Conservation (phyloP, 2,113 vertebrate genomes). For the Macaca mulatta region DNA sequence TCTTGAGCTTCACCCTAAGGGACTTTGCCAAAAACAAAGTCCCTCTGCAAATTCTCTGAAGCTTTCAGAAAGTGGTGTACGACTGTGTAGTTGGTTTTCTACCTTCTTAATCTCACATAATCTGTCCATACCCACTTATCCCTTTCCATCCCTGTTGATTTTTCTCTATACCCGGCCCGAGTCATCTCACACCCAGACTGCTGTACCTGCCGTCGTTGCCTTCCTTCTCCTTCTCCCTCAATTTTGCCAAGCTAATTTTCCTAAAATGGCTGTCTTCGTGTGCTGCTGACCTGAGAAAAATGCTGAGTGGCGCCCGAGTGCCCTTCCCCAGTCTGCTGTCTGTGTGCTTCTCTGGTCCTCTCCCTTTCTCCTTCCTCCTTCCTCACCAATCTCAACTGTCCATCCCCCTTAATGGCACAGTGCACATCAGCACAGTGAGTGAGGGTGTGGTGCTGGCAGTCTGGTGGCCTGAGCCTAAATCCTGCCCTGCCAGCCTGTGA, state of each 20-base stretch:
- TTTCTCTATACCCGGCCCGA: background rate
- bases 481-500: background rate
- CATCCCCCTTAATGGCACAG: background rate
- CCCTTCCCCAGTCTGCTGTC: background rate
- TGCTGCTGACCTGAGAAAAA: background rate
- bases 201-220: background rate
- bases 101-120: background rate
- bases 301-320: background rate
- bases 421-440: background rate
- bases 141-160: background rate
- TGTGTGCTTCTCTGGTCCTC: background rate
- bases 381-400: background rate
- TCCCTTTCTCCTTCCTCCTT: background rate
- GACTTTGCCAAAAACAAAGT: background rate
- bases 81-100: background rate
- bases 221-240: background rate
- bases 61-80: background rate
- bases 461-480: background rate
- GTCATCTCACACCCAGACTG: background rate
- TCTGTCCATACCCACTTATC: background rate
- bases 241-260: background rate
- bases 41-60: background rate
- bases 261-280: background rate
- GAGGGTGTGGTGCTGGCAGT: background rate
- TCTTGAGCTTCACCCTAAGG: background rate